Evolutionary conservation across 2,888 invertebrate species (phyloP).

Genomic region (Hydrotaea diabolus): DNA sequence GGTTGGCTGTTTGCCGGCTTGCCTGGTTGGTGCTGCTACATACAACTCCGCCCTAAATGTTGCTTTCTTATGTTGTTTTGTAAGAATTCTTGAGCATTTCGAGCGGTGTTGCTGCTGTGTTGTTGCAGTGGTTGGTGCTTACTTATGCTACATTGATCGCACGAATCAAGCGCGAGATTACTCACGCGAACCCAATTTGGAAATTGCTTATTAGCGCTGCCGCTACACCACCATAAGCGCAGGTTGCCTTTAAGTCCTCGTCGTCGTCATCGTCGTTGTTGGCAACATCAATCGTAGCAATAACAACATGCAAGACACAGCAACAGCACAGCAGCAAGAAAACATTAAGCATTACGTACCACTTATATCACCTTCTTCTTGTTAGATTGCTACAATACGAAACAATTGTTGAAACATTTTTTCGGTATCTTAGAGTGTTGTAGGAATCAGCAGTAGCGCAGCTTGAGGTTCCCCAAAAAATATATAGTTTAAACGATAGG

Average conservation of each 20-base stretch:
- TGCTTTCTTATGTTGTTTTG: slow-evolving; percentile 7
- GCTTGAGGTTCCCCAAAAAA: neutral
- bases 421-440: neutral
- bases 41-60: slow-evolving; percentile 67
- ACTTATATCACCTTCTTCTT: slow-evolving; percentile 81
- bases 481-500: too few relatives aligned
- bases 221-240: slow-evolving; percentile 66
- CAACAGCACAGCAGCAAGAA: slow-evolving; percentile 65
- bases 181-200: slow-evolving; percentile 80
- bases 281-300: slow-evolving; percentile 64
- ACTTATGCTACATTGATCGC: slow-evolving; percentile 62
- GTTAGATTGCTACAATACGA: slow-evolving; percentile 73
- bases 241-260: slow-evolving; percentile 59
- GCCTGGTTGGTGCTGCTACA: slow-evolving; percentile 59
- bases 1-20: slow-evolving; percentile 12
- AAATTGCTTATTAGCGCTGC: slow-evolving; percentile 79
- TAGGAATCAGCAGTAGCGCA: slow-evolving; percentile 43
- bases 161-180: slow-evolving; percentile 72
- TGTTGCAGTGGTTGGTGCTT: neutral
- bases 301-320: slow-evolving; percentile 48
- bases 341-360: slow-evolving; percentile 75
- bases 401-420: slow-evolving; percentile 54
- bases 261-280: slow-evolving; percentile 24
- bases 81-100: slow-evolving; percentile 13
- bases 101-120: slow-evolving; percentile 13